A percentile compares a stretch with the other conserved stretches of the same genome.
These are phyloP conservation scores for Perizoma flavofasciatum DNA, from an alignment of 2,888 invertebrate genomes.

Conservation along the genomic window DNA sequence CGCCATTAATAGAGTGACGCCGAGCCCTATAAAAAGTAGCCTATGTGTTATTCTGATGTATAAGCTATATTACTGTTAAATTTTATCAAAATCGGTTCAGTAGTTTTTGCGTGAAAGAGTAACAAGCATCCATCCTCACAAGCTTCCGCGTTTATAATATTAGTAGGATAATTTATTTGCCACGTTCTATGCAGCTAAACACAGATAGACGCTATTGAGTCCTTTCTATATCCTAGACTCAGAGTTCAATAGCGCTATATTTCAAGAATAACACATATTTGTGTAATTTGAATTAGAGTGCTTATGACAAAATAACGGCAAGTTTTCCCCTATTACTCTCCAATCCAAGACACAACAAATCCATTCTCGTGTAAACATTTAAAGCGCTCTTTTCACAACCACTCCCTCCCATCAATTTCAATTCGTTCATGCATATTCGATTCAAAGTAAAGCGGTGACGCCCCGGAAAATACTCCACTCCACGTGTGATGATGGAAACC, in stretches of 20 bases:
- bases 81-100: no score
- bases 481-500: conserved; percentile 35
- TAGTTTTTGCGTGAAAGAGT: no score
- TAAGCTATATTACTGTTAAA: no score
- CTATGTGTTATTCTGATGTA: no score
- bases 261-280: conserved; percentile 11
- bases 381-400: conserved; percentile 34
- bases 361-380: conserved; percentile 36
- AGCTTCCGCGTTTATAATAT: no score
- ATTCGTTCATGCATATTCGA: conserved; percentile 42
- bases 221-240: neutral
- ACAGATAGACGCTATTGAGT: neutral
- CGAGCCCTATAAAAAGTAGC: no score
- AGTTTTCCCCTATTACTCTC: conserved; percentile 23
- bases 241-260: conserved; percentile 1
- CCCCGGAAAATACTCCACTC: conserved; percentile 39
- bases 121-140: no score
- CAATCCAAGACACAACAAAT: conserved; percentile 29
- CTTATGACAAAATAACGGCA: conserved; percentile 25
- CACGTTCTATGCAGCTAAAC: no score
- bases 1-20: no score
- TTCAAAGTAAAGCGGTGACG: conserved; percentile 39
- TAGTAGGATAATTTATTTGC: no score
- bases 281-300: conserved; percentile 23
- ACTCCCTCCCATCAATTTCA: conserved; percentile 41